Percentiles rank a stretch among this genome's conserved stretches.
These are phyloP conservation scores for Camponotus vicinus DNA, from an alignment of 1,140 invertebrate species.

Conservation along the genomic window DNA sequence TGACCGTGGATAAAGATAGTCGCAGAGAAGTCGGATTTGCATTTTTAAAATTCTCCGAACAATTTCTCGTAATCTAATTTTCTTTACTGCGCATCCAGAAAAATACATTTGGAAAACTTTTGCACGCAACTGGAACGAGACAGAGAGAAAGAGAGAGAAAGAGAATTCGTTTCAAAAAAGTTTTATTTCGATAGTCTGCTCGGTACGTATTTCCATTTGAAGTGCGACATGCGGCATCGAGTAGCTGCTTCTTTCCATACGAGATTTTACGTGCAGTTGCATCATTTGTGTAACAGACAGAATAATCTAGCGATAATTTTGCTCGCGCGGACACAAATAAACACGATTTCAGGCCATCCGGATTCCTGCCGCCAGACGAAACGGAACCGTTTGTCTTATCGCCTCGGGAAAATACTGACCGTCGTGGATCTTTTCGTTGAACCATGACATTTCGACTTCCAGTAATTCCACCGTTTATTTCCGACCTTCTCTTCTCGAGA, in stretches of 20 bases:
- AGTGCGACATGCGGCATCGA: background rate
- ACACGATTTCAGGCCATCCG: slow-evolving; percentile 4
- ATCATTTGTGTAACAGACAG: background rate
- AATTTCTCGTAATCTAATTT: slow-evolving; percentile 35
- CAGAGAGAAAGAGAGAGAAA: too few relatives aligned
- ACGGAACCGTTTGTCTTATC: slow-evolving; percentile 21
- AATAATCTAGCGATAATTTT: background rate
- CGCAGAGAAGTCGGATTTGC: background rate
- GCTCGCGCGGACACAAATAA: background rate
- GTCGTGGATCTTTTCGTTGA: slow-evolving; percentile 18
- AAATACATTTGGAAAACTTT: slow-evolving; percentile 10
- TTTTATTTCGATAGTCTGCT: slow-evolving; percentile 29
- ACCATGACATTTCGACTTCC: slow-evolving; percentile 38
- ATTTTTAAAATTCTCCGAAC: slow-evolving; percentile 2
- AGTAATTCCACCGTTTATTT: slow-evolving; percentile 37
- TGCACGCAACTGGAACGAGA: background rate
- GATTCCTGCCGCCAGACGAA: background rate
- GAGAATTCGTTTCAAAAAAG: slow-evolving; percentile 1
- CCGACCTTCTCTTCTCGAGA: background rate
- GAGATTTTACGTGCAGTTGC: background rate
- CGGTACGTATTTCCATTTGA: background rate
- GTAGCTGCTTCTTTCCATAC: background rate
- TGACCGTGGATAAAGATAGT: background rate
- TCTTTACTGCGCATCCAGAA: background rate
- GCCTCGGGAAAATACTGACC: slow-evolving; percentile 7